Conservation (phyloP, 2,888 invertebrate species). For the Melangyna quadrimaculata region DNA sequence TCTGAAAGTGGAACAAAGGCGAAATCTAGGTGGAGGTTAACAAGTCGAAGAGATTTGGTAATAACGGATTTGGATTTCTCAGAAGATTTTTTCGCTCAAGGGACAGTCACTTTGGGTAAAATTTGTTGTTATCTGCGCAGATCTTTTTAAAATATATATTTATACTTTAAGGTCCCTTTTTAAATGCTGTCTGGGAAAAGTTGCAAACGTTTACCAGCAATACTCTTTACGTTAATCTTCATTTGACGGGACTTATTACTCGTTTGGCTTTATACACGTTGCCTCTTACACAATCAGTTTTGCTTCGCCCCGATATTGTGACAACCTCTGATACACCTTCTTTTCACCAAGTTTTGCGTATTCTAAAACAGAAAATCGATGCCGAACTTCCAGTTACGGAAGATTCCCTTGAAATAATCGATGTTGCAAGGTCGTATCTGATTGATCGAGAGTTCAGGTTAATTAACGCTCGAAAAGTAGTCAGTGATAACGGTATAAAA, state of each 20-base stretch:
- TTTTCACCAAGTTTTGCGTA: conserved; percentile 92
- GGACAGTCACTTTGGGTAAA: conserved; percentile 80
- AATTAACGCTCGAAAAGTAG: conserved; percentile 84
- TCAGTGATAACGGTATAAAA: conserved; percentile 23
- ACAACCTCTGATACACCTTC: conserved; percentile 95
- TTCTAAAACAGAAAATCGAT: conserved; percentile 93
- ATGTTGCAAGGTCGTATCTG: conserved; percentile 90
- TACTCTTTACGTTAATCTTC: conserved; percentile 91
- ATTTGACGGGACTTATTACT: conserved; percentile 92
- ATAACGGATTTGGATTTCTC: conserved; percentile 80
- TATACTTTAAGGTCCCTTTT: conserved; percentile 86
- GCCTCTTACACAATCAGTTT: conserved; percentile 91
- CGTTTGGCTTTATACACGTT: conserved; percentile 94
- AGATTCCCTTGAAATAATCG: conserved; percentile 85
- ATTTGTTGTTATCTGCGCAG: background rate
- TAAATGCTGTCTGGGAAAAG: conserved; percentile 90
- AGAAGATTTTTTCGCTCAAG: conserved; percentile 81
- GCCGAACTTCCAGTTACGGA: conserved; percentile 84
- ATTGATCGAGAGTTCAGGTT: conserved; percentile 90
- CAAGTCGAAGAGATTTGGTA: conserved; percentile 77
- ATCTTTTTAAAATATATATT: background rate
- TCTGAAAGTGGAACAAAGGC: conserved; percentile 60
- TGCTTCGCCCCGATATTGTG: conserved; percentile 92
- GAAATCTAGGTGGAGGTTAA: conserved; percentile 78
- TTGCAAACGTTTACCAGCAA: conserved; percentile 92